Evolutionary conservation across 2,888 invertebrate species (phyloP), one percentile per base, ranked within the genome.

Genomic region (Sisyra nigra): DNA sequence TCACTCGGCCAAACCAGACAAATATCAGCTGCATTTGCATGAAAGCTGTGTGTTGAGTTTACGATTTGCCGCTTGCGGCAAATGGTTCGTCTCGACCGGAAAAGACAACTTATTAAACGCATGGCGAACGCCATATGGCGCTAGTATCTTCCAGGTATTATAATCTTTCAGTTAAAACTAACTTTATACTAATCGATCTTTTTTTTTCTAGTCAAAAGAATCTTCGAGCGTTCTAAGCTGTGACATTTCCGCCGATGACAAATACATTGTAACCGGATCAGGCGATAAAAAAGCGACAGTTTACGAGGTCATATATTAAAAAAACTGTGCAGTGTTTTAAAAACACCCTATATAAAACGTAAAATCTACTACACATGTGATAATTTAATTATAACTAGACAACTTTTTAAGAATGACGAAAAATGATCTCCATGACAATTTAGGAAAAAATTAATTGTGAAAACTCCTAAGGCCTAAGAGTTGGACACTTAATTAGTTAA

Each of bases 71-170:
- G 81, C 87, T 41, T 82, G 85, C 59, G 96, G 96, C 55, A 96
- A 96, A 66, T 98, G 96, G 94, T 98, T 98, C 67, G 91, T 94
- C 51, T 92, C 89, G 50, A 96, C 94, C n/a, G 94, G 94, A 51
- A 96, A 96, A 68, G 97, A 98, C 64, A 96, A 96, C 67, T 71
- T 93, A 58, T 73, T 97, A 44, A 94, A 97, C 64, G 92, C 92
- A 32, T 97, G 96, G 94, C 75, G 94, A 57, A 93, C 96, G 56
- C 97, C 97, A 1, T 94, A 96, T 60, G 96, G 96, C 50, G 93
- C 94, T 52, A 91, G 89, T 57, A 91, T 97, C 72, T 94, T 97
- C 75, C 93, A 94, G 83, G 93, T 92, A 58, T 57, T 18, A 41
- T 30, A 9, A 5, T 29, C 11, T 40, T 24, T 11, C 3, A 30